Percentiles rank a stretch among this genome's conserved stretches.
Conservation (phyloP, 2,113 vertebrate species). For the Nyctibius bracteatus region DNA sequence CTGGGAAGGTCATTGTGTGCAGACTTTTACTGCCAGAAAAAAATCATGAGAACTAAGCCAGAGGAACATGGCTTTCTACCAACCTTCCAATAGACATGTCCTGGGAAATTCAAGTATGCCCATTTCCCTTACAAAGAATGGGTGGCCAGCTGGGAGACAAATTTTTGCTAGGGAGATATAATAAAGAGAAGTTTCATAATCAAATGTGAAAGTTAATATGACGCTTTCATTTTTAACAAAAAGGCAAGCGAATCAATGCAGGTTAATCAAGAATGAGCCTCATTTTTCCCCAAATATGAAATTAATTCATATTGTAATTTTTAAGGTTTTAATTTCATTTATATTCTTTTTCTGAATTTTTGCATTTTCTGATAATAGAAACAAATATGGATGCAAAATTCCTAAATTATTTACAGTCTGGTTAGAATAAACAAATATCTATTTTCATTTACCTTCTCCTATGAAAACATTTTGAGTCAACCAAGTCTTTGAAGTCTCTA, state of each 20-base stretch:
- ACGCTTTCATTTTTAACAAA: neutral
- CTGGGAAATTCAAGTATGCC: neutral
- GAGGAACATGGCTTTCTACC: neutral
- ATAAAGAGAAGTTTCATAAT: neutral
- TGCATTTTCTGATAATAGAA: neutral
- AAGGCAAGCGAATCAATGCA: neutral
- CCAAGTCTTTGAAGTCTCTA: neutral
- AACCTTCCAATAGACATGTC: neutral
- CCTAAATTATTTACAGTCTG: neutral
- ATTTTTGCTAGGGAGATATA: neutral
- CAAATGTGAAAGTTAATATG: neutral
- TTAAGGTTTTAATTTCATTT: neutral
- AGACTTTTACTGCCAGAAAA: neutral
- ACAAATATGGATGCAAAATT: neutral
- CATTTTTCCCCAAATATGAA: neutral
- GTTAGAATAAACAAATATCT: neutral
- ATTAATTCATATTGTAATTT: neutral
- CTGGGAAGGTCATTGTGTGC: neutral
- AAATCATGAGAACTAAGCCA: neutral
- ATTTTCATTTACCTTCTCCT: conserved; percentile 3
- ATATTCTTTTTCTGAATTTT: neutral
- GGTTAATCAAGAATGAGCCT: neutral
- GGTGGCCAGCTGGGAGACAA: neutral
- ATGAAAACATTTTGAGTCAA: neutral
- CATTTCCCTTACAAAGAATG: neutral